A percentile compares a stretch with the other conserved stretches of the same genome.
phyloP scores from a whole-genome alignment of 1,140 invertebrate species.

The Parapsyche elsis region DNA sequence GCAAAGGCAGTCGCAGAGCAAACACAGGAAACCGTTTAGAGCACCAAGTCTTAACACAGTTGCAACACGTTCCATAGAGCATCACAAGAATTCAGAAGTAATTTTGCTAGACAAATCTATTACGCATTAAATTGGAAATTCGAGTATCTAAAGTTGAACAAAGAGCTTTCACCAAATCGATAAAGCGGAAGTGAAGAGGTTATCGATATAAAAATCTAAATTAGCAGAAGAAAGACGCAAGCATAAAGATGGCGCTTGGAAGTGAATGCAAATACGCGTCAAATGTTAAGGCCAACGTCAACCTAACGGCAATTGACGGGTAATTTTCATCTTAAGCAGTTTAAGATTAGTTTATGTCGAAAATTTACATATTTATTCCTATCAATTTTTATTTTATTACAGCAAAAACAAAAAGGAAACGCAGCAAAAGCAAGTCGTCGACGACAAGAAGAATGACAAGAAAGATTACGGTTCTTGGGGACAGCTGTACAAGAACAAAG shows the following conservation, averaged over 20 bases:
- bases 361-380: neutral
- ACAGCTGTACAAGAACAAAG: conserved; percentile 76
- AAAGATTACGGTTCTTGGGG: conserved; percentile 75
- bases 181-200: conserved; percentile 55
- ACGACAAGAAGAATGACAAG: conserved; percentile 61
- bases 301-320: conserved; percentile 43
- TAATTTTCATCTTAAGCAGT: conserved; percentile 33
- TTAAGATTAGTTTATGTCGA: neutral
- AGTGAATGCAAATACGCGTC: conserved; percentile 44
- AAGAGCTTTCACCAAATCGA: conserved; percentile 38
- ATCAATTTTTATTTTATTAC: conserved; percentile 34
- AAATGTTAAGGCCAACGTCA: conserved; percentile 47
- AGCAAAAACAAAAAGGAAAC: conserved; percentile 63
- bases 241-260: conserved; percentile 52
- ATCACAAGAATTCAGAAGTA: conserved; percentile 46
- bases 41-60: conserved; percentile 80
- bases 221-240: neutral
- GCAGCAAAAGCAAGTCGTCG: conserved; percentile 56
- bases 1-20: conserved; percentile 79
- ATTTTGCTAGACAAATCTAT: conserved; percentile 12
- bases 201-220: neutral
- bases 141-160: neutral
- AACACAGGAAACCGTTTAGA: conserved; percentile 83
- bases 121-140: neutral
- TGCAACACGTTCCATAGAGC: conserved; percentile 83